Base-by-base conservation (phyloP, 1,140 invertebrate genomes). In the Orius laevigatus region DNA sequence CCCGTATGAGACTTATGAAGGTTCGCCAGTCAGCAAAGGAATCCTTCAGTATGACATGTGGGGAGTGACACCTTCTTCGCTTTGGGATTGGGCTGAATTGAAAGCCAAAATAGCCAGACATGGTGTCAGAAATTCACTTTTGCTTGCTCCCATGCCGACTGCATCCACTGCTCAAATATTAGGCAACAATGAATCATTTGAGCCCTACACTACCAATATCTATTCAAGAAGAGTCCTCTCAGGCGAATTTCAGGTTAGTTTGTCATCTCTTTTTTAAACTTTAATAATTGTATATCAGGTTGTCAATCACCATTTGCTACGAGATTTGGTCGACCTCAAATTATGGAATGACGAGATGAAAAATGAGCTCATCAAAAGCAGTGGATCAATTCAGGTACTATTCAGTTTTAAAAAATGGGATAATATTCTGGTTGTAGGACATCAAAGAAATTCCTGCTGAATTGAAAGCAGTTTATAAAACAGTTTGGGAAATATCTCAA, bases 41-140 rank as follows among this genome's bases (percentile, higher is more conserved):
- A 88, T 96, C 56, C 68, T 99, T 11, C 96, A 99, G 64, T 93
- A 90, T 63, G 95, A 99, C 57, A 96, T 99, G 94, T 98, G 94
- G 94, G 69, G 81, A 60, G 82, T 87, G 3, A 83, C 71, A n/a
- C 90, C 91, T 10, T 81, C 87, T 34, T 66, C 80, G 58, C 67
- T 93, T 5, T 94, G 90, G 81, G 75, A 98, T 61, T 99, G 96
- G 95, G 58, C 62, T 12, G 65, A 59, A 10, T 67, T 99, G 25
- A 92, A 92, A 64, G 71, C 70, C 53, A 84, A 87, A 59, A 97
- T 99, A 58, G 77, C 79, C 8, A 74, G 88, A 64, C 72, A 91
- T 70, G 96, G 96, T 18, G 69, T 99, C 0, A 70, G 94, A 41
- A 99, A 99, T 70, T 95, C 90, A 11, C 68, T 99, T 6, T 68